Conservation (phyloP, 2,888 invertebrate genomes). For the Arctia plantaginis region DNA sequence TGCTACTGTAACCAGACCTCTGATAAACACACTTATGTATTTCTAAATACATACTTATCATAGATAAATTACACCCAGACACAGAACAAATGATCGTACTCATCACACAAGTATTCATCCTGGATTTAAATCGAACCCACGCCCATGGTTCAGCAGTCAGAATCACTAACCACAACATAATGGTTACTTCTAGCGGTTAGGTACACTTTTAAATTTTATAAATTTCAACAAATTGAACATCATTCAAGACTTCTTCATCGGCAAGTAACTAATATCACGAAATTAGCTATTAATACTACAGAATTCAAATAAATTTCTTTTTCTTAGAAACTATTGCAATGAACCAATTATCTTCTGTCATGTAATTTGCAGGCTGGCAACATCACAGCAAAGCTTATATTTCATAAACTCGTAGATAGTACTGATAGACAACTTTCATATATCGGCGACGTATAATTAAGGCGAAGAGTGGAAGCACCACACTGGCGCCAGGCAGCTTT, state of each 20-base stretch:
- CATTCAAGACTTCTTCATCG: neutral
- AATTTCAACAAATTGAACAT: neutral
- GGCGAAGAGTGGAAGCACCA: slow-evolving; percentile 63
- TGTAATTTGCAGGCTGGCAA: slow-evolving; percentile 23
- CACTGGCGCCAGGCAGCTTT: slow-evolving; percentile 72
- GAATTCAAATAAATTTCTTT: slow-evolving; percentile 13
- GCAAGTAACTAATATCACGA: neutral
- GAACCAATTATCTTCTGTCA: slow-evolving; percentile 12
- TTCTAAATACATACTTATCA: too few species aligned
- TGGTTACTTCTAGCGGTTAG: neutral
- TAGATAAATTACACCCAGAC: neutral
- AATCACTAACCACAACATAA: neutral
- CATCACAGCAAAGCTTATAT: slow-evolving; percentile 30
- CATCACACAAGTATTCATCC: neutral
- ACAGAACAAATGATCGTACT: neutral
- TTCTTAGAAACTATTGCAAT: slow-evolving; percentile 10
- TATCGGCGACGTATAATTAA: slow-evolving; percentile 66
- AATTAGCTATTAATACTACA: neutral
- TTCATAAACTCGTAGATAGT: slow-evolving; percentile 23
- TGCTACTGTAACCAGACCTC: too few species aligned
- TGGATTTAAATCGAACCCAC: too few species aligned
- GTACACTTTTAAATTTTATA: too few species aligned
- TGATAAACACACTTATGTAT: neutral
- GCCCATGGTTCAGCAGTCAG: neutral
- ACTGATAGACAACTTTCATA: slow-evolving; percentile 60